A percentile compares a stretch with the other conserved stretches of the same genome.
Evolutionary conservation across 2,797 vertebrate genomes (phyloP).

Genomic region (Oreochromis grahami): DNA sequence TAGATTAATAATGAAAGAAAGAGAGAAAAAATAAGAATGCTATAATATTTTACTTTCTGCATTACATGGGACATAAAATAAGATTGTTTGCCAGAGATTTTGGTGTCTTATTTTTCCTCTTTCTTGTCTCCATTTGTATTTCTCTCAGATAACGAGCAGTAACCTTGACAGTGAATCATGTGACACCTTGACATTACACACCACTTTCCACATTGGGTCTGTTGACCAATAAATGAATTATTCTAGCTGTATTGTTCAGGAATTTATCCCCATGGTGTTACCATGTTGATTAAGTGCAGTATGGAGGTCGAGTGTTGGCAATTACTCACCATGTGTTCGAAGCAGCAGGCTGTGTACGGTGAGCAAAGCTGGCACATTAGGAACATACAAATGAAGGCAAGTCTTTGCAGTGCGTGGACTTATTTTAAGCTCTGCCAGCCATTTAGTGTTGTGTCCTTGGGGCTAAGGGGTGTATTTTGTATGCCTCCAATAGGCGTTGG

Average conservation of each 20-base stretch:
- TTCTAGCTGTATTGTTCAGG: constrained; percentile 65
- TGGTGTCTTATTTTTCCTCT: background rate
- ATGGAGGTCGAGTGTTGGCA: constrained; percentile 72
- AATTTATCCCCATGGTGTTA: constrained; percentile 67
- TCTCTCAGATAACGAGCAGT: constrained; percentile 32
- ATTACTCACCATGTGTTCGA: constrained; percentile 72
- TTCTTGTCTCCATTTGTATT: constrained; percentile 23
- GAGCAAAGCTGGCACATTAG: constrained; percentile 68
- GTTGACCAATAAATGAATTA: constrained; percentile 76
- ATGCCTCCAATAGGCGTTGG: constrained; percentile 53
- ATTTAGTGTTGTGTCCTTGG: constrained; percentile 65
- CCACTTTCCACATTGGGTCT: constrained; percentile 58
- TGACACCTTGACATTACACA: constrained; percentile 50
- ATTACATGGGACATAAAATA: background rate
- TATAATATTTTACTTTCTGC: background rate
- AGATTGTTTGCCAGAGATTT: background rate
- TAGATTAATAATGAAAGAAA: background rate
- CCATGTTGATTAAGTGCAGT: constrained; percentile 71
- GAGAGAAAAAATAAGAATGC: background rate
- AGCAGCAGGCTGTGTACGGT: constrained; percentile 65
- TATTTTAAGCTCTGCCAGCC: constrained; percentile 65
- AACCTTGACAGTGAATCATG: constrained; percentile 70
- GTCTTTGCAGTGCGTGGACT: constrained; percentile 55
- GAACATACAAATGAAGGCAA: constrained; percentile 74
- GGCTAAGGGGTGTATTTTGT: constrained; percentile 48